phyloP scores from a whole-genome alignment of 2,113 vertebrate genomes.

The Arenaria interpres region DNA sequence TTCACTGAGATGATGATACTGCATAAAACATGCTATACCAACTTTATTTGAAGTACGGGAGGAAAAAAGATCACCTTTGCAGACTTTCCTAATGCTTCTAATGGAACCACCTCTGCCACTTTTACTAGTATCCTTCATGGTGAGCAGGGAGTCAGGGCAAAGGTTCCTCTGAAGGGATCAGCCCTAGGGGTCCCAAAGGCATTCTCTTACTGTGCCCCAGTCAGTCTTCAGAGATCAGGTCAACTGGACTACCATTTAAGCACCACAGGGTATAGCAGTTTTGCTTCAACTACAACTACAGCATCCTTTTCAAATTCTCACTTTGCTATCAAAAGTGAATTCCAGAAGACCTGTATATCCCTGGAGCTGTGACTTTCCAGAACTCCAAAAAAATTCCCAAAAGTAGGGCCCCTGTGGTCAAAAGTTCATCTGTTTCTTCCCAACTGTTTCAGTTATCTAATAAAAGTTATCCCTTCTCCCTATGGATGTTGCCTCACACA shows the following conservation, averaged over 20 bases:
- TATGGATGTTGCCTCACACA: background rate
- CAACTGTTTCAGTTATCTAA: background rate
- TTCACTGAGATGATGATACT: background rate
- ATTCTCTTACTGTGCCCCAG: background rate
- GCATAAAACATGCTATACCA: background rate
- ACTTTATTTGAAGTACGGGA: background rate
- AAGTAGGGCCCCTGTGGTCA: background rate
- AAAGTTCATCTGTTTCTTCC: background rate
- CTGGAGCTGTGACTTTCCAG: background rate
- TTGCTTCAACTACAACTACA: background rate
- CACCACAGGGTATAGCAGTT: background rate
- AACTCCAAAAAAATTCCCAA: background rate
- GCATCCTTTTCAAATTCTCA: background rate
- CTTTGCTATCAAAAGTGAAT: background rate
- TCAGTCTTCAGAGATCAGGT: background rate
- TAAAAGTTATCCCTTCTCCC: background rate
- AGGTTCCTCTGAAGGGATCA: background rate
- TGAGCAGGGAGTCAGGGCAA: background rate
- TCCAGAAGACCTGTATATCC: background rate
- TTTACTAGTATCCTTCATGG: background rate
- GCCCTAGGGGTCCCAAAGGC: background rate
- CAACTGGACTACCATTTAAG: background rate
- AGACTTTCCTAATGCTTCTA: background rate
- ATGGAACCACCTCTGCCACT: background rate
- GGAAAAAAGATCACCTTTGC: background rate